These are phyloP conservation scores for Tragelaphus imberbis DNA, from an alignment of 2,113 vertebrate genomes.

Conservation along the genomic window DNA sequence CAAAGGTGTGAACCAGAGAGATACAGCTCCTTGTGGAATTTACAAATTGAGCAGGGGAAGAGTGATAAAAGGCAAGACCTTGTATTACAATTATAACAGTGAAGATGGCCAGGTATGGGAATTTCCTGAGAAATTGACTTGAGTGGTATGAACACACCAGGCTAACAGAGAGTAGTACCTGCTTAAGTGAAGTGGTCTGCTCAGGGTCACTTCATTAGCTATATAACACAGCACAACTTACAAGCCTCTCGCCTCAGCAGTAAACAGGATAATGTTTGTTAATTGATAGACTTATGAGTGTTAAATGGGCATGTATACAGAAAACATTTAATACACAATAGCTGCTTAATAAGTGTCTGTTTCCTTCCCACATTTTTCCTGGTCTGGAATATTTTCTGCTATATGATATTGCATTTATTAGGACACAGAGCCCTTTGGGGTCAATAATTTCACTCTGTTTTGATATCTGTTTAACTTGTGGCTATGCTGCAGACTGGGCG, in stretches of 20 bases:
- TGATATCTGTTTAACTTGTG: background rate
- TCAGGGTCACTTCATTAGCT: background rate
- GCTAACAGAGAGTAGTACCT: background rate
- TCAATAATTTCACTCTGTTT: background rate
- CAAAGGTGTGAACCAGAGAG: background rate
- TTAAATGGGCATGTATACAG: too few relatives aligned
- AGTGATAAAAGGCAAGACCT: background rate
- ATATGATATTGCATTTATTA: background rate
- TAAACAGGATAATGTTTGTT: background rate
- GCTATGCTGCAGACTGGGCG: background rate
- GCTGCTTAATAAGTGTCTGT: background rate
- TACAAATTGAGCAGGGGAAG: background rate
- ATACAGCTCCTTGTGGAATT: rapidly evolving
- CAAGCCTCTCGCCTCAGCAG: background rate
- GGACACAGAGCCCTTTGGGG: background rate
- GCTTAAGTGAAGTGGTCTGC: background rate
- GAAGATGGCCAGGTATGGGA: background rate
- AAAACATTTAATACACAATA: background rate
- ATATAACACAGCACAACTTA: background rate
- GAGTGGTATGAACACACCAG: background rate
- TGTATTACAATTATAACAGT: background rate
- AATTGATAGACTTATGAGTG: background rate
- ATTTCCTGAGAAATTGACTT: background rate
- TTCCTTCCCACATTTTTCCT: background rate
- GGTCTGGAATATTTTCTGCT: background rate